Percentiles rank a stretch among this genome's conserved stretches.
Evolutionary conservation across 2,888 invertebrate genomes (phyloP).

Genomic region (Ceraclea dissimilis): DNA sequence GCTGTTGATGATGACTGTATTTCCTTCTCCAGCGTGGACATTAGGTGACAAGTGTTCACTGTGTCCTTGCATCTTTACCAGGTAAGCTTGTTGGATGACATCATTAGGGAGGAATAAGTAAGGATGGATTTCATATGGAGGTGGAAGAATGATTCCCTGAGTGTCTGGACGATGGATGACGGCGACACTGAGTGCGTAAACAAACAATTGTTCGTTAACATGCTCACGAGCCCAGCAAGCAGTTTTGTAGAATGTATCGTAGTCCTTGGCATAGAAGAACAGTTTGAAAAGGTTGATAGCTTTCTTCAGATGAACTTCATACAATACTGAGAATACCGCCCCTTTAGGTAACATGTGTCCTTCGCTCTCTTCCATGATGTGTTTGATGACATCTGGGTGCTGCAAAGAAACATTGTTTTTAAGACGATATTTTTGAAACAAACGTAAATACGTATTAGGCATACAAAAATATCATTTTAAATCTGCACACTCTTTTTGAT

Average conservation of each 20-base stretch:
- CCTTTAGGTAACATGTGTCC: conserved; percentile 49
- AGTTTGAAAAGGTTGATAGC: conserved; percentile 57
- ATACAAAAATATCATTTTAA: background rate
- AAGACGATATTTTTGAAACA: too few relatives aligned
- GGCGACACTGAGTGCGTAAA: conserved; percentile 56
- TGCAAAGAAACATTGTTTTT: conserved; percentile 31
- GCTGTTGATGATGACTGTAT: conserved; percentile 50
- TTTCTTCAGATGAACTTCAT: conserved; percentile 53
- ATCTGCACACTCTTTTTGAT: background rate
- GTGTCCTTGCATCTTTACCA: conserved; percentile 47
- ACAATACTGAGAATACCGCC: conserved; percentile 50
- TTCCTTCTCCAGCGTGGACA: conserved; percentile 36
- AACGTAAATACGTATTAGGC: background rate
- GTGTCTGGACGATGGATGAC: conserved; percentile 57
- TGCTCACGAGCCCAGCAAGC: conserved; percentile 60
- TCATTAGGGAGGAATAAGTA: conserved; percentile 62
- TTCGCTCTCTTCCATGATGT: conserved; percentile 48
- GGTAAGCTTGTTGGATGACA: conserved; percentile 57
- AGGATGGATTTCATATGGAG: conserved; percentile 66
- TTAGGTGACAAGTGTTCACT: conserved; percentile 33
- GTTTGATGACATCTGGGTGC: conserved; percentile 48
- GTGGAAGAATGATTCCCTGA: conserved; percentile 57
- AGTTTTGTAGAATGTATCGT: conserved; percentile 59
- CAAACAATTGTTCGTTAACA: conserved; percentile 63
- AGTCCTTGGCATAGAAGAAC: conserved; percentile 63